Evolutionary conservation across 2,113 vertebrate genomes (phyloP).

Genomic region (Crypturellus undulatus): DNA sequence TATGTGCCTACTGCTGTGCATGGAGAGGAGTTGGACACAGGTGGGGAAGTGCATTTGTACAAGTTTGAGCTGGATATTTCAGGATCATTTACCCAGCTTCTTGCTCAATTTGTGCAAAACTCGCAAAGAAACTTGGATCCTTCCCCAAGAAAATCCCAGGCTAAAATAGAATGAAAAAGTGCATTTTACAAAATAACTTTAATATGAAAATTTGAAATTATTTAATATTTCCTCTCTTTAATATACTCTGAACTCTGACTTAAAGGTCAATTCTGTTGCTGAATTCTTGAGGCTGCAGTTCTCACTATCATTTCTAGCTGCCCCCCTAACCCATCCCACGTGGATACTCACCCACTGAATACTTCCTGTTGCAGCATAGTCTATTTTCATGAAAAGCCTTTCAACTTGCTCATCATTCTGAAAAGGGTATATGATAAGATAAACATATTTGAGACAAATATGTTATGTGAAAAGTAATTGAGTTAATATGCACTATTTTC

Average conservation of each 20-base stretch:
- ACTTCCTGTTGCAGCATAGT: conserved; percentile 74
- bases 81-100: background rate
- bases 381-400: conserved; percentile 83
- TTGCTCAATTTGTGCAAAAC: background rate
- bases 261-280: background rate
- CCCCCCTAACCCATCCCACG: fast-evolving
- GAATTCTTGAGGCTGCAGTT: background rate
- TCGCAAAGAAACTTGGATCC: background rate
- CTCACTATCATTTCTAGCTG: background rate
- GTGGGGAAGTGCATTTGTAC: background rate
- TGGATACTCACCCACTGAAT: conserved; percentile 77
- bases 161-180: background rate
- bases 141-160: background rate
- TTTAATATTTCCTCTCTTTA: background rate
- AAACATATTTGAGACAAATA: background rate
- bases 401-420: conserved; percentile 78
- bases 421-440: background rate
- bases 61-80: background rate
- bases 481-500: background rate
- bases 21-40: background rate
- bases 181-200: background rate
- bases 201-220: background rate
- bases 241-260: background rate
- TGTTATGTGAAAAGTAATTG: background rate
- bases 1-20: fast-evolving